Evolutionary conservation across 2,113 vertebrate species (phyloP), one percentile per base, ranked within the genome.

Genomic region (Conger conger): DNA sequence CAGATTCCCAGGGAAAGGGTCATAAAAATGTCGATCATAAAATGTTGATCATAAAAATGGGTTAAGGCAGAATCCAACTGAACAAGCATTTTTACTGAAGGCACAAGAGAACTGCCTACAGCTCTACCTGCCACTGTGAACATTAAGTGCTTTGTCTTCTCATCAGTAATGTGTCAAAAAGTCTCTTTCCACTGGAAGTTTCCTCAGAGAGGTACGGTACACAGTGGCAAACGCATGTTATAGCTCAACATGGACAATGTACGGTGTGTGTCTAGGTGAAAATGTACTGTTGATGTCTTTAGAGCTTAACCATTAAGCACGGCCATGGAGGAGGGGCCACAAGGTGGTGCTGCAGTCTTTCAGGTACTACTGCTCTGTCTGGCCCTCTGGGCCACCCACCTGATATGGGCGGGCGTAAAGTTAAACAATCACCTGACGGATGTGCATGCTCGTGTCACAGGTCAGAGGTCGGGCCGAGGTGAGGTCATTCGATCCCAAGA

Each of bases 381-480:
- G 4, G 36, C 30, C 40, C 73, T 77, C n/a, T 45, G 23, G 17
- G 15, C 50, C n/a, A 68, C 57, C 20, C 8, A 84, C 33, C 36
- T 77, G 42, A 40, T 0, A 42, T 38, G 36, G 77, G 27, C 30
- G 18, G 37, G 80, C 68, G 6, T 35, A 11, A 35, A 38, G 53
- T 1, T 36, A 38, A 20, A 4, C 79, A 87, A 54, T 86, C 96
- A 99, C 98, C 98, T 99, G 97, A 90, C 96, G 97, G 93, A 99
- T 95, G 88, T 99, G 97, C 98, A 99, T 99, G 94, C 97, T 97
- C 5, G 95, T 97, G 91, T 99, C 98, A 86, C 98, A 99, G 76
- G 96, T 99, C 45, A 99, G 90, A 63, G 98, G 98, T 57, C 97
- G 96, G 68, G 98, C 97, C 0, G 98, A 99, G 0, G 98, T 98